phyloP scores from a whole-genome alignment of 2,113 vertebrate species.

The Pogonocichla stellata region DNA sequence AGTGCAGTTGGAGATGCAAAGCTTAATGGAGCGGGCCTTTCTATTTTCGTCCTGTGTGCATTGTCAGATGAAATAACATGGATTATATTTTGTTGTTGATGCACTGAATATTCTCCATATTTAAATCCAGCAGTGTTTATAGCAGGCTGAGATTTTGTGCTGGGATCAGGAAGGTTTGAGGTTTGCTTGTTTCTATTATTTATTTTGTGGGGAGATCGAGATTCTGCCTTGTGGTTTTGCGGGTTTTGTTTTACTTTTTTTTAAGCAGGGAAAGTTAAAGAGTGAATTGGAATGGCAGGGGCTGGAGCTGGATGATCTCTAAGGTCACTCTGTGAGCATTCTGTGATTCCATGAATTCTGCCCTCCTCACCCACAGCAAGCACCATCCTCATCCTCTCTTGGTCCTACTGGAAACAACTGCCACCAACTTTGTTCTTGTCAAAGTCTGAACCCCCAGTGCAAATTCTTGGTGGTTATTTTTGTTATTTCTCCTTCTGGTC shows the following conservation, averaged over 20 bases:
- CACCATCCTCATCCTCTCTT: neutral
- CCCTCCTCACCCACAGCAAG: neutral
- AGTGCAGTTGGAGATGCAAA: slow-evolving; percentile 44
- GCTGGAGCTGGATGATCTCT: neutral
- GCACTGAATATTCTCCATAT: slow-evolving; percentile 21
- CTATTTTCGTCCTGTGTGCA: slow-evolving; percentile 48
- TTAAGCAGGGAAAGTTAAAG: neutral
- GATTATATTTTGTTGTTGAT: slow-evolving; percentile 47
- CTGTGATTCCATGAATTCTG: neutral
- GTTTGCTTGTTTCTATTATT: neutral
- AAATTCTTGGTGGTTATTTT: neutral
- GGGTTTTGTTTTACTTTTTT: neutral
- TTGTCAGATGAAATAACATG: slow-evolving; percentile 53
- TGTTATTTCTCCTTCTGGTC: neutral
- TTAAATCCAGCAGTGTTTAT: slow-evolving; percentile 21
- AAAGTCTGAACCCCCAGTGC: neutral
- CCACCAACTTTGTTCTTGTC: neutral
- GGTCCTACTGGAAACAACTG: neutral
- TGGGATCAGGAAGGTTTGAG: neutral
- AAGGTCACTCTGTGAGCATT: rapidly evolving
- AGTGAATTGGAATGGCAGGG: neutral
- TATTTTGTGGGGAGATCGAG: neutral
- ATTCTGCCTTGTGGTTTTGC: neutral
- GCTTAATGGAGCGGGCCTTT: slow-evolving; percentile 34
- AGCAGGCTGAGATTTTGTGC: neutral